Conservation (phyloP, 1,140 invertebrate species). For the Papilio polyxenes region DNA sequence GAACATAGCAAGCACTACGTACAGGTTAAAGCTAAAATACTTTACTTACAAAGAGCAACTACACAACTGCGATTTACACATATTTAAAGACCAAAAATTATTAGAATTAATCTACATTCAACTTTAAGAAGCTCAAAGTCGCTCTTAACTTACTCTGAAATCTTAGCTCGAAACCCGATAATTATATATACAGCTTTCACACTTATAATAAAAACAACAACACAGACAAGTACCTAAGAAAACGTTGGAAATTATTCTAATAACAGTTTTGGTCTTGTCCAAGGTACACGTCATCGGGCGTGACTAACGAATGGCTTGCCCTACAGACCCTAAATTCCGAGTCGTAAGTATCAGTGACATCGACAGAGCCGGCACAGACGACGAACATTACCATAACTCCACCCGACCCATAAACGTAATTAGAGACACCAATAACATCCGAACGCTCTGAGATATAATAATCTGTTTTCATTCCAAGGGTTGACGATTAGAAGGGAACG, state of each 20-base stretch:
- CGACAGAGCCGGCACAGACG: slow-evolving; percentile 62
- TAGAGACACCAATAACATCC: slow-evolving; percentile 73
- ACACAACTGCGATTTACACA: not conserved
- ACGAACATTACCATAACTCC: slow-evolving; percentile 78
- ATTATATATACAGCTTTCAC: not conserved
- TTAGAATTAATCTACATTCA: not conserved
- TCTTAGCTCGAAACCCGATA: not conserved
- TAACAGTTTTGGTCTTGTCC: slow-evolving; percentile 80
- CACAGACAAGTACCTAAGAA: slow-evolving; percentile 66
- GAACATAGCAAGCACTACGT: slow-evolving; percentile 40
- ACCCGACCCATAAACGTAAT: slow-evolving; percentile 72
- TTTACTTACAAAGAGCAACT: slow-evolving; percentile 11
- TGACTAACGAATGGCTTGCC: slow-evolving; percentile 80
- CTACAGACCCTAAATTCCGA: slow-evolving; percentile 80
- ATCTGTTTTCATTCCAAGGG: slow-evolving; percentile 71
- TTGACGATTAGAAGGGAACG: slow-evolving; percentile 60
- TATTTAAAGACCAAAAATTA: not conserved
- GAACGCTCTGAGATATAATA: slow-evolving; percentile 72
- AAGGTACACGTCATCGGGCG: slow-evolving; percentile 80
- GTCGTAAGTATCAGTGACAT: slow-evolving; percentile 78
- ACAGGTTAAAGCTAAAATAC: slow-evolving; percentile 24
- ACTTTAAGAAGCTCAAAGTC: not conserved
- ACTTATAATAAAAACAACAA: slow-evolving; percentile 57
- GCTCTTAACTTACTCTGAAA: not conserved
- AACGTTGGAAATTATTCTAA: slow-evolving; percentile 68